phyloP scores from a whole-genome alignment of 2,888 invertebrate species.

The Hyppa rectilinea region DNA sequence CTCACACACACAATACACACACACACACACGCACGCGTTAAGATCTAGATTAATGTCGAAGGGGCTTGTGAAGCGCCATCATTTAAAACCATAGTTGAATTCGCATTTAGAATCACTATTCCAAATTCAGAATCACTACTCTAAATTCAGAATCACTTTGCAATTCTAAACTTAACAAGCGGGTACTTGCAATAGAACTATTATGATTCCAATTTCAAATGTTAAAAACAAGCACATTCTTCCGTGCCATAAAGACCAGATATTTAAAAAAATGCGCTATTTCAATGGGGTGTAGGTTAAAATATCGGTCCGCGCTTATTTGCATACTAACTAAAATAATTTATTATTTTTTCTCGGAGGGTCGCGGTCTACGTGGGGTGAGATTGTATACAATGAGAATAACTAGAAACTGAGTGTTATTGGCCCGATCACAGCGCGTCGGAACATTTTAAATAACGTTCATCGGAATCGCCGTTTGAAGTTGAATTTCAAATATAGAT shows the following conservation, averaged over 20 bases:
- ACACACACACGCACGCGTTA: conserved; percentile 70
- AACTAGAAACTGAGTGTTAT: conserved; percentile 89
- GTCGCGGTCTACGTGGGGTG: conserved; percentile 84
- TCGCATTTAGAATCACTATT: conserved; percentile 63
- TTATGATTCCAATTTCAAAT: conserved; percentile 65
- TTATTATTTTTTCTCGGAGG: conserved; percentile 90
- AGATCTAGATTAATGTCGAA: conserved; percentile 86
- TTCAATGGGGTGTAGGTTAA: conserved; percentile 89
- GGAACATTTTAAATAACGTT: conserved; percentile 79
- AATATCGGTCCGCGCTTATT: conserved; percentile 89
- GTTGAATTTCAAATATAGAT: conserved; percentile 75
- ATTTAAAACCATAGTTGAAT: conserved; percentile 67
- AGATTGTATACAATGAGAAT: conserved; percentile 84
- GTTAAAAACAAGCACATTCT: conserved; percentile 71
- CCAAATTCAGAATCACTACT: conserved; percentile 59
- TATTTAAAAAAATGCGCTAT: conserved; percentile 81
- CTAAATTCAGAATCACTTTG: conserved; percentile 58
- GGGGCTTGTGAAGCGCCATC: conserved; percentile 73
- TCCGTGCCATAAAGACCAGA: conserved; percentile 84
- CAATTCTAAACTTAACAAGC: conserved; percentile 42
- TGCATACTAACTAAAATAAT: conserved; percentile 91
- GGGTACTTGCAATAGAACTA: conserved; percentile 41
- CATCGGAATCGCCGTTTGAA: conserved; percentile 76
- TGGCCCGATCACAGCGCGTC: conserved; percentile 83
- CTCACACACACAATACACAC: conserved; percentile 81